Conservation (phyloP, 2,797 vertebrate species). For the Rhyacichthys aspro region DNA sequence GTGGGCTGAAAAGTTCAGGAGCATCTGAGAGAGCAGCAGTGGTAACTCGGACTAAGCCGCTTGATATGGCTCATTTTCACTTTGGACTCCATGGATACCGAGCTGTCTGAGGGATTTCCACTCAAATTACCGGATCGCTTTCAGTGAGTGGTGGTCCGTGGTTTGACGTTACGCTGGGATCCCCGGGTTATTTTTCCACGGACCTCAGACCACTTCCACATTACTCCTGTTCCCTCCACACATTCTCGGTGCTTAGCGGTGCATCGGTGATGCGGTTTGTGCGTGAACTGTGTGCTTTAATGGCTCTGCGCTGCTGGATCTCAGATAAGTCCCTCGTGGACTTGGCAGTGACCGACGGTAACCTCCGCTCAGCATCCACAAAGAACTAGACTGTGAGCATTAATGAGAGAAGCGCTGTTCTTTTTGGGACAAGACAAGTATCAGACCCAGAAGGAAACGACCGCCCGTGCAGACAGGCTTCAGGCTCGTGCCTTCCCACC, state of each 20-base stretch:
- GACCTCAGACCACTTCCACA: background rate
- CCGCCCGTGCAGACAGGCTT: slow-evolving; percentile 1
- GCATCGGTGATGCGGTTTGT: slow-evolving; percentile 5
- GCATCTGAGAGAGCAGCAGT: slow-evolving; percentile 35
- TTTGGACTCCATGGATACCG: slow-evolving; percentile 26
- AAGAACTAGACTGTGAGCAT: background rate
- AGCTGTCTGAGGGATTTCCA: slow-evolving; percentile 11
- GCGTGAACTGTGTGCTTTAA: background rate
- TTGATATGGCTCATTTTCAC: slow-evolving; percentile 1
- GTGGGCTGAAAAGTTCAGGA: slow-evolving; percentile 59
- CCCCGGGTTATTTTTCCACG: background rate
- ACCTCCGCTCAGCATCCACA: background rate
- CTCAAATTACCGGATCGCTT: slow-evolving; percentile 13
- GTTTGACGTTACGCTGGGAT: slow-evolving; percentile 3
- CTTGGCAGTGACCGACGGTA: slow-evolving; percentile 20
- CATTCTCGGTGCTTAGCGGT: background rate
- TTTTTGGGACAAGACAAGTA: background rate
- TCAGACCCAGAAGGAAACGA: slow-evolving; percentile 9
- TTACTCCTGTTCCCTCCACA: background rate
- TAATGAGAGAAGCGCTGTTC: background rate
- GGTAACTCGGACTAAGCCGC: slow-evolving; percentile 28
- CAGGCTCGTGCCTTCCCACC: background rate
- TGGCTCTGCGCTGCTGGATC: slow-evolving; percentile 4
- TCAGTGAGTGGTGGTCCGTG: slow-evolving; percentile 12
- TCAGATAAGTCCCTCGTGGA: slow-evolving; percentile 20